Percentiles rank a stretch among this genome's conserved stretches.
phyloP scores from a whole-genome alignment of 2,797 vertebrate species.

The Pseudotriccus pelzelni region DNA sequence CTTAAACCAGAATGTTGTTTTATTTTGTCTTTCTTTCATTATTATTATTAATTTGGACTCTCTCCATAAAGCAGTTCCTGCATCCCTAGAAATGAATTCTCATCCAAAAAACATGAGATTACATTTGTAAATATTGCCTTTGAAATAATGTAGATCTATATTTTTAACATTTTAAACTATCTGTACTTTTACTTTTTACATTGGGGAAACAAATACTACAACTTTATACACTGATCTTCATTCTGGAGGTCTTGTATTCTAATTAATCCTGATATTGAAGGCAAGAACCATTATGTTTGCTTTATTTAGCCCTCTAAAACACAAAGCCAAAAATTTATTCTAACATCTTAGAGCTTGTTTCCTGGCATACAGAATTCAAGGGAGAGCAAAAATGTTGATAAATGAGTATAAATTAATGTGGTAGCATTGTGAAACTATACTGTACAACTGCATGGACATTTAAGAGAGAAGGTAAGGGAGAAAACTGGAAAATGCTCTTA shows the following conservation, averaged over 20 bases:
- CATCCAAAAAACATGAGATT: neutral
- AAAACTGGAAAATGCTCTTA: neutral
- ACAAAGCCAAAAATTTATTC: neutral
- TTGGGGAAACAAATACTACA: neutral
- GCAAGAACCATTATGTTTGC: neutral
- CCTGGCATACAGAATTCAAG: neutral
- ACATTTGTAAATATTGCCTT: neutral
- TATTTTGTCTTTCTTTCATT: neutral
- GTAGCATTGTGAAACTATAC: neutral
- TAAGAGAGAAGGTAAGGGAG: neutral
- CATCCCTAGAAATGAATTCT: neutral
- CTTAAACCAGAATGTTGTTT: neutral
- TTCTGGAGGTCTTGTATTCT: neutral
- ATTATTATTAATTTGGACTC: neutral
- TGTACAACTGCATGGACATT: neutral
- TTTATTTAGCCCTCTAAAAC: neutral
- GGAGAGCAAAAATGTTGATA: neutral
- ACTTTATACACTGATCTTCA: neutral
- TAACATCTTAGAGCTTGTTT: neutral
- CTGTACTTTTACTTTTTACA: neutral
- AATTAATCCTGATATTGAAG: neutral
- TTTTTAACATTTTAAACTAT: neutral
- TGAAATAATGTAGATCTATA: neutral
- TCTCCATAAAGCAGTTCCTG: neutral
- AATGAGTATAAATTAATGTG: neutral